These are phyloP conservation scores for Dendrolimus punctatus DNA, from an alignment of 1,140 invertebrate species.

Conservation along the genomic window DNA sequence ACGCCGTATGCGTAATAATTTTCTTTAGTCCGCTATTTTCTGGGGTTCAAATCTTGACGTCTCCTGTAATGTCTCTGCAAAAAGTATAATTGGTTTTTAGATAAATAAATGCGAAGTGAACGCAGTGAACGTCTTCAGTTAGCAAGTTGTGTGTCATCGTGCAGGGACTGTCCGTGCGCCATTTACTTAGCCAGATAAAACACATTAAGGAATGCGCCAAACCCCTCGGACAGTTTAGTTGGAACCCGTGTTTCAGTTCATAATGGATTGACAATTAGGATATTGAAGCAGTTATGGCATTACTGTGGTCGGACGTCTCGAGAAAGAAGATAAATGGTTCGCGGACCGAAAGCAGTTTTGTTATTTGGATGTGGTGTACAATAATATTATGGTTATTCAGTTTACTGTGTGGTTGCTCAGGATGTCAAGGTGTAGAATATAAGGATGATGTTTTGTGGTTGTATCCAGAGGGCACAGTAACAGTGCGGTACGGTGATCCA, in stretches of 20 bases:
- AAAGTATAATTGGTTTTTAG: slow-evolving; percentile 14
- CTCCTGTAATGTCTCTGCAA: neutral
- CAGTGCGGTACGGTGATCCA: slow-evolving; percentile 40
- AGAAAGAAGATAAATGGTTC: slow-evolving; percentile 42
- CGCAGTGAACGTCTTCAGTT: slow-evolving; percentile 33
- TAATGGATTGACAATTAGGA: slow-evolving; percentile 37
- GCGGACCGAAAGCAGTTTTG: slow-evolving; percentile 35
- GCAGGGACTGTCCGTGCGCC: slow-evolving; percentile 46
- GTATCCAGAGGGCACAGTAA: slow-evolving; percentile 31
- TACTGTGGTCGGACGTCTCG: slow-evolving; percentile 30
- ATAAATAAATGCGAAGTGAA: slow-evolving; percentile 35
- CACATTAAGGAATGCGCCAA: slow-evolving; percentile 42
- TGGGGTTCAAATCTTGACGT: slow-evolving; percentile 16
- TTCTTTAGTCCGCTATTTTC: slow-evolving; percentile 21
- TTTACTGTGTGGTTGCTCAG: slow-evolving; percentile 46
- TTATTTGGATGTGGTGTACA: slow-evolving; percentile 51
- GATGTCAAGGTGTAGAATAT: slow-evolving; percentile 35
- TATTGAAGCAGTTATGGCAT: slow-evolving; percentile 49
- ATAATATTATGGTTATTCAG: slow-evolving; percentile 44
- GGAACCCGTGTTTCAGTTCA: slow-evolving; percentile 34
- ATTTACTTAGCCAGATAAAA: slow-evolving; percentile 50
- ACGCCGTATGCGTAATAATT: slow-evolving; percentile 35
- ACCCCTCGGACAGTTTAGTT: slow-evolving; percentile 31
- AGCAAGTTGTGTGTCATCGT: slow-evolving; percentile 45
- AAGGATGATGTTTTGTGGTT: slow-evolving; percentile 25